phyloP scores from a whole-genome alignment of 2,888 invertebrate species.

The Gonocerus acuteangulatus region DNA sequence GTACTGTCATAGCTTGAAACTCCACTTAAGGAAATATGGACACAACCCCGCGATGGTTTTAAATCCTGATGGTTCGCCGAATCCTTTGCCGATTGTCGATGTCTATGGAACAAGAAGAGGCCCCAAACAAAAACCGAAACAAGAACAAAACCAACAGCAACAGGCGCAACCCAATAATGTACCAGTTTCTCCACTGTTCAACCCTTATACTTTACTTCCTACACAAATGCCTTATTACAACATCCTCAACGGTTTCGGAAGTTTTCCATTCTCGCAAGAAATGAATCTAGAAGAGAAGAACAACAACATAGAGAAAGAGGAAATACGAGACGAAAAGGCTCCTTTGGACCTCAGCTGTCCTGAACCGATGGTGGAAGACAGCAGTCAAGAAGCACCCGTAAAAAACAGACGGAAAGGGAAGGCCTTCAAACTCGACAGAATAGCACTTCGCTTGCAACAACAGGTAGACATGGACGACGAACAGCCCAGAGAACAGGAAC shows the following conservation, averaged over 20 bases:
- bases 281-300: conserved; percentile 35
- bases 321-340: conserved; percentile 28
- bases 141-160: conserved; percentile 30
- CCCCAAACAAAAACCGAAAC: conserved; percentile 56
- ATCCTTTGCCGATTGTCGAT: conserved; percentile 79
- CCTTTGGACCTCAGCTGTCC: conserved; percentile 44
- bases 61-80: conserved; percentile 80
- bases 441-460: conserved; percentile 47
- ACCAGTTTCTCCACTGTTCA: conserved; percentile 33
- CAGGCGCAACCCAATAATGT: conserved; percentile 31
- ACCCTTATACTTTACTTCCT: conserved; percentile 37
- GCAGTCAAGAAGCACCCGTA: conserved; percentile 32
- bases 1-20: conserved; percentile 93
- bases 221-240: conserved; percentile 36
- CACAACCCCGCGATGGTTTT: conserved; percentile 87
- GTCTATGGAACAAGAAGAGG: conserved; percentile 84
- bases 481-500: conserved; percentile 30
- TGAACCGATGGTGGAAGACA: conserved; percentile 41
- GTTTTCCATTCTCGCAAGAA: conserved; percentile 32
- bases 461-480: conserved; percentile 43
- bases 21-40: conserved; percentile 84
- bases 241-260: conserved; percentile 30
- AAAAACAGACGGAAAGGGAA: conserved; percentile 68
- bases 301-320: conserved; percentile 35
- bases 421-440: conserved; percentile 69